phyloP scores from a whole-genome alignment of 1,140 invertebrate species.

The Bombus sylvicola region DNA sequence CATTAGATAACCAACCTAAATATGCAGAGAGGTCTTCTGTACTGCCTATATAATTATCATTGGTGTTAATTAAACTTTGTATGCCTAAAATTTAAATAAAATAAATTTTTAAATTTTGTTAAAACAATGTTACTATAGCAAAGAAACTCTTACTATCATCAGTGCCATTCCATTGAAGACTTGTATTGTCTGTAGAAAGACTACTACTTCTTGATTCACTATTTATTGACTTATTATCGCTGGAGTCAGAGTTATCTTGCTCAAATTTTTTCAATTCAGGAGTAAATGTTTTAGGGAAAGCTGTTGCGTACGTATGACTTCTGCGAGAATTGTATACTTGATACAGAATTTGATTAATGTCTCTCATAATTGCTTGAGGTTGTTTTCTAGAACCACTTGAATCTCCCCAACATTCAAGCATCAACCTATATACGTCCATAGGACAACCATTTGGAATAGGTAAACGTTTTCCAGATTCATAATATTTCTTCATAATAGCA shows the following conservation, averaged over 20 bases:
- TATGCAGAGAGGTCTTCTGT: conserved; percentile 51
- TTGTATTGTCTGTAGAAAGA: conserved; percentile 72
- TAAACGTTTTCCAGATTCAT: conserved; percentile 88
- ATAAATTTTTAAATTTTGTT: not conserved
- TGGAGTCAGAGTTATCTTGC: conserved; percentile 62
- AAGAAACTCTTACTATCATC: conserved; percentile 68
- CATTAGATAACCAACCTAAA: conserved; percentile 50
- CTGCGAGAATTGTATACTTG: conserved; percentile 87
- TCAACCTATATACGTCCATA: conserved; percentile 91
- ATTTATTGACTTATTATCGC: conserved; percentile 67
- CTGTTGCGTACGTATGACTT: conserved; percentile 84
- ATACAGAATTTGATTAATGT: conserved; percentile 91
- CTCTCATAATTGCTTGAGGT: conserved; percentile 91
- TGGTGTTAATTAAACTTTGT: conserved; percentile 25
- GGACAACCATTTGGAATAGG: conserved; percentile 90
- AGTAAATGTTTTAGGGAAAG: conserved; percentile 78
- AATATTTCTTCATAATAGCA: conserved; percentile 82
- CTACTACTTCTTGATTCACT: conserved; percentile 73
- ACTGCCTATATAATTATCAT: conserved; percentile 30
- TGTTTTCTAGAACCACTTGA: conserved; percentile 88
- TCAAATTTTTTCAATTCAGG: conserved; percentile 61
- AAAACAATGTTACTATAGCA: not conserved
- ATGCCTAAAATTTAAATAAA: conserved; percentile 29
- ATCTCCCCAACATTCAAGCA: conserved; percentile 93
- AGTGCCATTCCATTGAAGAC: conserved; percentile 74